Conservation (phyloP, 2,113 vertebrate genomes). For the Scytalopus superciliaris region DNA sequence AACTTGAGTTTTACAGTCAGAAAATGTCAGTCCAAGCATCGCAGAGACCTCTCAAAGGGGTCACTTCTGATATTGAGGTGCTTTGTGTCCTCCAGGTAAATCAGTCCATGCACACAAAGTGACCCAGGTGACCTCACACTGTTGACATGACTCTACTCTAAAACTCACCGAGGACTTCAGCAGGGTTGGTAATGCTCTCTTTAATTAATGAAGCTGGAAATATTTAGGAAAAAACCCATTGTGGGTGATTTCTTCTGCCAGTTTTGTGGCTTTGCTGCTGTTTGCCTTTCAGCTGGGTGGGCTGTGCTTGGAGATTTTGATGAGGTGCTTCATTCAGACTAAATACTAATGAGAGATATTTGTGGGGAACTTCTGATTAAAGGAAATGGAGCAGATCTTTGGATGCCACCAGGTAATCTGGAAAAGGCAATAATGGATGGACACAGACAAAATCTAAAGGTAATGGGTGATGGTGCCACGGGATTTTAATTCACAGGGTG, state of each 20-base stretch:
- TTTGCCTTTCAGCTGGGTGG: slow-evolving; percentile 31
- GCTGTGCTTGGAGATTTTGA: slow-evolving; percentile 28
- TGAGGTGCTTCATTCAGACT: slow-evolving; percentile 31
- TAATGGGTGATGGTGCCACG: neutral
- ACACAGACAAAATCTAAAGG: neutral
- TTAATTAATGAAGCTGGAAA: slow-evolving; percentile 44
- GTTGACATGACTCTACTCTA: neutral
- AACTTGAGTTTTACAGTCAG: neutral
- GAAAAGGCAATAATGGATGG: slow-evolving; percentile 16
- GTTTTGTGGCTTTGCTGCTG: neutral
- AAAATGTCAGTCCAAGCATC: neutral
- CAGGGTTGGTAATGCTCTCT: neutral
- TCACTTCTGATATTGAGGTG: neutral
- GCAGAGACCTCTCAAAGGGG: neutral
- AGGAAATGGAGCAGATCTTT: slow-evolving; percentile 51
- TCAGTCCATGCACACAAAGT: neutral
- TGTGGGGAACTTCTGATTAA: slow-evolving; percentile 30
- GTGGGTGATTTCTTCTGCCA: slow-evolving; percentile 48
- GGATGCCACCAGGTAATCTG: neutral
- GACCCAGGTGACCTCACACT: neutral
- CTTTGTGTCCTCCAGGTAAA: neutral
- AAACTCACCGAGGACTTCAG: neutral
- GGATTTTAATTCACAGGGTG: neutral
- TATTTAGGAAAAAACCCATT: slow-evolving; percentile 32
- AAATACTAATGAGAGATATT: slow-evolving; percentile 24